phyloP scores from a whole-genome alignment of 2,888 invertebrate genomes.

The Anoncus sp. region DNA sequence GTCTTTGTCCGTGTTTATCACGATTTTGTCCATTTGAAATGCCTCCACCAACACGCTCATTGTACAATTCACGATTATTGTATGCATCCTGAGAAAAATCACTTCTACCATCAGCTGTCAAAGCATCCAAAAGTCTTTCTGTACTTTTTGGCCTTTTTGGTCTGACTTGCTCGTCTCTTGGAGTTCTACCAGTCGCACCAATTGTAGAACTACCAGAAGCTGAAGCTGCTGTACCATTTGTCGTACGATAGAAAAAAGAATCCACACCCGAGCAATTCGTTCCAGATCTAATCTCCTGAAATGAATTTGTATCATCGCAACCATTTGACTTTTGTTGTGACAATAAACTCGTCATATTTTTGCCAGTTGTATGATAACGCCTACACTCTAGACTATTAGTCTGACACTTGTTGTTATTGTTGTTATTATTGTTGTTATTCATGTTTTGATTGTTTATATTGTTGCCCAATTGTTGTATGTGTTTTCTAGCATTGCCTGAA shows the following conservation, averaged over 20 bases:
- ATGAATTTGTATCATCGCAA: slow-evolving; percentile 68
- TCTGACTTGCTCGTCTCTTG: slow-evolving; percentile 74
- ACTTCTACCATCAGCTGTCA: slow-evolving; percentile 58
- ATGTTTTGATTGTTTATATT: slow-evolving; percentile 9
- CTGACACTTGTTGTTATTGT: slow-evolving; percentile 71
- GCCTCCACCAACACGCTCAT: slow-evolving; percentile 24
- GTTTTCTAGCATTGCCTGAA: slow-evolving; percentile 72
- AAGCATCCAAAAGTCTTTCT: slow-evolving; percentile 75
- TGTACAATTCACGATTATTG: slow-evolving; percentile 13
- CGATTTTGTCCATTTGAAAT: background rate
- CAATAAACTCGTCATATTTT: slow-evolving; percentile 10
- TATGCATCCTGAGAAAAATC: slow-evolving; percentile 66
- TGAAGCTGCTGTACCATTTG: background rate
- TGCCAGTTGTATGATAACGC: slow-evolving; percentile 76
- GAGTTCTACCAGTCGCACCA: background rate
- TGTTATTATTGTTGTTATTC: slow-evolving; percentile 31
- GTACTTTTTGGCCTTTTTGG: slow-evolving; percentile 77
- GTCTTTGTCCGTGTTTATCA: no score
- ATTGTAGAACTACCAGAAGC: no score
- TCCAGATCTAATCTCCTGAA: no score
- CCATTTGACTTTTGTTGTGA: slow-evolving; percentile 69
- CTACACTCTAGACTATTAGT: slow-evolving; percentile 76
- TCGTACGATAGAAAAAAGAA: slow-evolving; percentile 74
- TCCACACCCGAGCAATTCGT: slow-evolving; percentile 61
- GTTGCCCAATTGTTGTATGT: slow-evolving; percentile 68